Evolutionary conservation across 2,797 vertebrate genomes (phyloP), one percentile per base, ranked within the genome.

Genomic region (Rhodeus uyekii): DNA sequence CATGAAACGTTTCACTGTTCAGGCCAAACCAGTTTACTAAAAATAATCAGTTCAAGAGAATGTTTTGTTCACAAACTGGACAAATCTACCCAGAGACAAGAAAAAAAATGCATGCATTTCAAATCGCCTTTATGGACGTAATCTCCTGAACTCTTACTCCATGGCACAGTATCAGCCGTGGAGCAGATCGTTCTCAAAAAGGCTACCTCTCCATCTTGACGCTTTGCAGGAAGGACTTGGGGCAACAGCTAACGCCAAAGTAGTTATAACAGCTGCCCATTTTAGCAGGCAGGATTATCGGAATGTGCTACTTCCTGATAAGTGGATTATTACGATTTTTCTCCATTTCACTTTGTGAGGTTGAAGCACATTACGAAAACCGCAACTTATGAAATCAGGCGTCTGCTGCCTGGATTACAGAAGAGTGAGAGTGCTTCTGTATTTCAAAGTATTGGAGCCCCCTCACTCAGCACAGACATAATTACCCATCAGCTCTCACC

Each of bases 281-380:
- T 88, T 87, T 84, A 81, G 85, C 78, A 86, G 63, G 53, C 80
- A 44, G 88, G 88, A 90, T 90, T 88, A 89, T 88, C 78, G 34
- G 87, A 90, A 89, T 88, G 87, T 90, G 88, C 84, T 84, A 82
- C 87, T 83, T 78, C 77, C 89, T 77, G 89, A 90, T 90, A 90
- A 89, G 85, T 89, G 89, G 89, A 90, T 90, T 90, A 90, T 87
- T 88, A 89, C 71, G 85, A 90, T 87, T 87, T 88, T 89, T 87
- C 84, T 88, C 83, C 78, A 83, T 87, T 87, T 86, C 79, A 80
- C 82, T 87, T 76, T 73, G 77, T 63, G 71, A 81, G 80, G 86
- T 86, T 88, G 85, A 87, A 84, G 83, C 81, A 88, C 77, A 86
- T 86, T 79, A 85, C 67, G 48, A 88, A 88, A 87, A 84, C 72